Percentiles rank a stretch among this genome's conserved stretches.
phyloP scores from a whole-genome alignment of 2,113 vertebrate genomes.

The Oryzias javanicus region DNA sequence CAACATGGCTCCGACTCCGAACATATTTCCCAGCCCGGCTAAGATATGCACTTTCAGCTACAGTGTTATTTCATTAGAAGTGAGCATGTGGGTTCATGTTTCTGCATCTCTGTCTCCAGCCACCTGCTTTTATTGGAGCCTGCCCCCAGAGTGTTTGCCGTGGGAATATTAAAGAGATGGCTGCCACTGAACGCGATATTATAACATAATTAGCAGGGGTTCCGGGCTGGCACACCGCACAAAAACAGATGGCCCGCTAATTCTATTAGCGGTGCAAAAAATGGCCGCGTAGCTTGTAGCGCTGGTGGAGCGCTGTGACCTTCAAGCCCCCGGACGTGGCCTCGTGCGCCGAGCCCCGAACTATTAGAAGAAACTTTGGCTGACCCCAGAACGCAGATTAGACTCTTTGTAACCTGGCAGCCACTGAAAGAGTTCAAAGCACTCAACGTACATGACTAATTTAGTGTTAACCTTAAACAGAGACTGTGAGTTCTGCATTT shows the following conservation, averaged over 20 bases:
- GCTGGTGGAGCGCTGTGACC: slow-evolving; percentile 62
- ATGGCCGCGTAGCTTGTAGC: slow-evolving; percentile 72
- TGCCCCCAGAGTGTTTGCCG: slow-evolving; percentile 73
- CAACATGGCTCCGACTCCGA: slow-evolving; percentile 76
- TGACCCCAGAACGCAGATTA: slow-evolving; percentile 41
- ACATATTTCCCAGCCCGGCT: slow-evolving; percentile 76
- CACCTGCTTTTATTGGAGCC: slow-evolving; percentile 74
- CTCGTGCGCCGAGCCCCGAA: slow-evolving; percentile 44
- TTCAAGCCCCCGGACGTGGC: slow-evolving; percentile 69
- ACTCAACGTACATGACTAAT: not conserved
- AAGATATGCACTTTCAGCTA: slow-evolving; percentile 74
- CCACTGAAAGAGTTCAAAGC: accelerated
- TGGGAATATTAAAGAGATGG: slow-evolving; percentile 79
- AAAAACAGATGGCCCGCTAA: slow-evolving; percentile 82
- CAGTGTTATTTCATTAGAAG: slow-evolving; percentile 73
- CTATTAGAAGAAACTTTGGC: slow-evolving; percentile 40
- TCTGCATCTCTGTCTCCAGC: slow-evolving; percentile 64
- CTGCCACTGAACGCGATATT: slow-evolving; percentile 76
- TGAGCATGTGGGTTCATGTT: slow-evolving; percentile 64
- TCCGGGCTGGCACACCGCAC: slow-evolving; percentile 71
- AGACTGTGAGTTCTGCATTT: not conserved
- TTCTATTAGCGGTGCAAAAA: slow-evolving; percentile 78
- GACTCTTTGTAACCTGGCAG: slow-evolving; percentile 11
- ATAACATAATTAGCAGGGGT: slow-evolving; percentile 83
- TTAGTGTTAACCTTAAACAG: not conserved